A percentile compares a stretch with the other conserved stretches of the same genome.
phyloP scores from a whole-genome alignment of 2,888 invertebrate species.

The Tetragonula carbonaria region DNA sequence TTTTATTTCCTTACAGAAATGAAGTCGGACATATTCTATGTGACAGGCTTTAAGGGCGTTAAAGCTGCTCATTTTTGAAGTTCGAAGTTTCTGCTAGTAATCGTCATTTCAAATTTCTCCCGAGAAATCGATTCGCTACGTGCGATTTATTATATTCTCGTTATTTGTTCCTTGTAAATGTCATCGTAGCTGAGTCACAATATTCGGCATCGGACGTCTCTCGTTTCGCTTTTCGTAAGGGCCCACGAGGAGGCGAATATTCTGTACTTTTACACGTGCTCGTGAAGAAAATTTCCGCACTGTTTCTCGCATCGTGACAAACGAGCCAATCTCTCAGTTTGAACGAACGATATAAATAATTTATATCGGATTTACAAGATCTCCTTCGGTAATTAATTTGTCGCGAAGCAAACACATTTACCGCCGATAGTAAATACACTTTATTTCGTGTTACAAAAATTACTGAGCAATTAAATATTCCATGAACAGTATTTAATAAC shows the following conservation, averaged over 20 bases:
- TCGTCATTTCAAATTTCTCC: too few species aligned
- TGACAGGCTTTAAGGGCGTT: too few species aligned
- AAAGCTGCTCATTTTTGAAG: too few species aligned
- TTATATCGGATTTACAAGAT: slow-evolving; percentile 3
- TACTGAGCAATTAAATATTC: slow-evolving; percentile 9
- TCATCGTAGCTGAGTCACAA: background rate
- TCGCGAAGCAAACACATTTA: background rate
- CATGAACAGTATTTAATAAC: slow-evolving; percentile 25
- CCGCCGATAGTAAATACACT: background rate
- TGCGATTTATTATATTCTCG: too few species aligned
- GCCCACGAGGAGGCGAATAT: too few species aligned
- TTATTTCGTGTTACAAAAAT: background rate
- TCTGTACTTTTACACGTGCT: background rate
- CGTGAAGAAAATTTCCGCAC: background rate
- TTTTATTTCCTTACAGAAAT: too few species aligned
- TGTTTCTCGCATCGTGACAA: background rate
- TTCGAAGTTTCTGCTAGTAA: too few species aligned
- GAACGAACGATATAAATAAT: background rate
- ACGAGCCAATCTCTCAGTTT: too few species aligned
- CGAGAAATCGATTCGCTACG: too few species aligned
- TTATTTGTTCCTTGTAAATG: too few species aligned
- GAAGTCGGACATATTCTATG: too few species aligned
- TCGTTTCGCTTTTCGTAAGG: too few species aligned
- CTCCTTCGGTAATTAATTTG: background rate
- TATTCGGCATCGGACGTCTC: background rate